These are phyloP conservation scores for Ctena decussata DNA, from an alignment of 2,888 invertebrate genomes.

Conservation along the genomic window DNA sequence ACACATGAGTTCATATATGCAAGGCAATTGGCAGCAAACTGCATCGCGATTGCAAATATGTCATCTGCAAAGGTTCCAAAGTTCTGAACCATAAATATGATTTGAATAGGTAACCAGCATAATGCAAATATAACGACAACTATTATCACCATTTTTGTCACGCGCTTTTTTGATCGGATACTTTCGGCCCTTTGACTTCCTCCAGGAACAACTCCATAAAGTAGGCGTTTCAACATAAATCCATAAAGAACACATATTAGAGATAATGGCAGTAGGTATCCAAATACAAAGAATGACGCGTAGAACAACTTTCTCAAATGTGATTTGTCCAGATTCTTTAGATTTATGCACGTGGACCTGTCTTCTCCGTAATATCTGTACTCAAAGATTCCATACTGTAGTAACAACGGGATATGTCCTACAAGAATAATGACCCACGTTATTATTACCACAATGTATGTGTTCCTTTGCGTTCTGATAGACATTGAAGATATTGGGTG, in stretches of 20 bases:
- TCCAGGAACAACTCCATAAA: conserved; percentile 91
- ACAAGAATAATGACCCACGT: conserved; percentile 92
- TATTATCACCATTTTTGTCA: conserved; percentile 96
- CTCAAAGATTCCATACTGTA: conserved; percentile 73
- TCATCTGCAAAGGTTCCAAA: conserved; percentile 91
- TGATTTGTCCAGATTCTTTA: conserved; percentile 29
- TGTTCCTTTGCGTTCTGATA: conserved; percentile 93
- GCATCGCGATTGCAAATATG: conserved; percentile 88
- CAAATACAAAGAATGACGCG: conserved; percentile 91
- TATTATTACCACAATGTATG: conserved; percentile 92
- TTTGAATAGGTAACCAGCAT: conserved; percentile 98
- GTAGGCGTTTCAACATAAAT: conserved; percentile 95
- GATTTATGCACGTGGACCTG: conserved; percentile 79
- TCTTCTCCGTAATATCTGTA: conserved; percentile 86
- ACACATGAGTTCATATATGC: conserved; percentile 98
- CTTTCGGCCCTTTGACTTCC: conserved; percentile 93
- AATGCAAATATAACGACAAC: conserved; percentile 97
- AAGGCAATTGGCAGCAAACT: conserved; percentile 85
- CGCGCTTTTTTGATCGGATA: conserved; percentile 94
- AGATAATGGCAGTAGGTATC: conserved; percentile 95
- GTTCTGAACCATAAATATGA: conserved; percentile 90
- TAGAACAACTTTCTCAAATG: conserved; percentile 69
- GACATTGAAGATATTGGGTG: conserved; percentile 96
- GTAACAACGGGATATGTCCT: conserved; percentile 83
- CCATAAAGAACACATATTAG: conserved; percentile 95